Base-by-base conservation (phyloP, 35 echinoderm and acorn worm species). In the Diadema setosum region DNA sequence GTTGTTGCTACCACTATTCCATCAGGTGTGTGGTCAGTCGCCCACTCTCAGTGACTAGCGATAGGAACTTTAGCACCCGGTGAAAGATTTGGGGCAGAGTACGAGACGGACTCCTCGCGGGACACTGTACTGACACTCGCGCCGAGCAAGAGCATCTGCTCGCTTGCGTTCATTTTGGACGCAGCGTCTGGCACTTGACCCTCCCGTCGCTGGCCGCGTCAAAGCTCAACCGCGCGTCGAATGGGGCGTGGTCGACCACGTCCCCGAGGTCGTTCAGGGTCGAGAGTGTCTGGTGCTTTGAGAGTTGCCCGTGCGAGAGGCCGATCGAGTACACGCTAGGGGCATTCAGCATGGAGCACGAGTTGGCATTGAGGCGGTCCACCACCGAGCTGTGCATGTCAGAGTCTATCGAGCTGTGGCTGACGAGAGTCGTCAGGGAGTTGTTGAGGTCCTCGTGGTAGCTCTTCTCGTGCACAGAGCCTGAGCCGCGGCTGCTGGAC, bases 71-170 rank as follows among this genome's bases (percentile, higher is more conserved):
- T 42, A 31, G 96, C 80, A 40, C 89, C 92, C 3, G 96, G 96
- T 14, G 96, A 99, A 7, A 99, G 86, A 88, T 99, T 99, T 14
- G 96, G 96, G 46, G 96, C 96, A 35, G 96, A 99, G 35, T 92
- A 93, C 24, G 96, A 99, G 3, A 94, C 92, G 30, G 39, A 63
- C 12, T 99, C 96, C n/a, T 99, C 96, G 29, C 88, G 90, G 11
- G 83, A 59, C 33, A 63, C 93, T 16, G 81, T 60, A 20, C 43
- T 82, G 17, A 70, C 83, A 24, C 85, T 82, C 23, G 85, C 87
- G 20, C 92, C 96, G 80, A 94, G 88, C 0, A 86, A 82, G 27
- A 99, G 85, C 86, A 99, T 91, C 60, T 99, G 92, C 56, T 92
- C 92, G 43, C 96, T 94, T 81, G 93, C 96, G 42, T 92, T 99